These are phyloP conservation scores for Drosophila borealis DNA, from an alignment of 2,888 invertebrate species.

Conservation along the genomic window DNA sequence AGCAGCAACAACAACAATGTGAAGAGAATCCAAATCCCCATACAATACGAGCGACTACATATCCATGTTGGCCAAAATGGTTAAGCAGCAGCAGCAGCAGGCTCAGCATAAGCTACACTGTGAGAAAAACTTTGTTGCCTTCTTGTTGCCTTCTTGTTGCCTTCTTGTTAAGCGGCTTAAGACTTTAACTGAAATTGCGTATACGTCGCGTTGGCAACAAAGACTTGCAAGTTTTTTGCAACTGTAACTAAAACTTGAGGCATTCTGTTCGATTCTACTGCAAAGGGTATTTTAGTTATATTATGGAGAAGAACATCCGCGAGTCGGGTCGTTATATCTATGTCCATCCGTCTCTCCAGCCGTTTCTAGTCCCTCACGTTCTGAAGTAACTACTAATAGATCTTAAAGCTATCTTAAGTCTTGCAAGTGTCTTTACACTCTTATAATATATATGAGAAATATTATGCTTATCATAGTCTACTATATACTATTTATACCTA, in stretches of 20 bases:
- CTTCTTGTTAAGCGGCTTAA: slow-evolving; percentile 17
- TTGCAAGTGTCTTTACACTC: no score
- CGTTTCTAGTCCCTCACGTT: no score
- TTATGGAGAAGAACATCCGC: no score
- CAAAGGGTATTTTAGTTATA: neutral
- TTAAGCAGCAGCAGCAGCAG: slow-evolving; percentile 8
- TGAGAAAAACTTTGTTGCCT: slow-evolving; percentile 21
- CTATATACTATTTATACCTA: no score
- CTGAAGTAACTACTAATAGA: no score
- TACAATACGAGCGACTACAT: slow-evolving; percentile 26
- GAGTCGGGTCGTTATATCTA: no score
- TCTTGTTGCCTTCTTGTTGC: neutral
- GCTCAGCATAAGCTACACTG: slow-evolving; percentile 36
- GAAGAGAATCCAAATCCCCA: slow-evolving; percentile 23
- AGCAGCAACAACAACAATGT: slow-evolving; percentile 23
- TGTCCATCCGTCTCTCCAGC: no score
- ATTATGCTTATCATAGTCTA: no score
- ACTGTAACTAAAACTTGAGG: slow-evolving; percentile 3
- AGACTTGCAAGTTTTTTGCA: slow-evolving; percentile 3
- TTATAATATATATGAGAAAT: no score
- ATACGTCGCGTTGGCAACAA: slow-evolving; percentile 30
- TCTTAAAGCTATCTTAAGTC: no score
- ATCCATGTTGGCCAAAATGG: slow-evolving; percentile 27
- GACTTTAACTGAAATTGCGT: slow-evolving; percentile 29
- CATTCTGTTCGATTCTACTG: neutral